Base-by-base conservation (phyloP, 1,140 invertebrate species). In the Caenorhabditis inopinata region DNA sequence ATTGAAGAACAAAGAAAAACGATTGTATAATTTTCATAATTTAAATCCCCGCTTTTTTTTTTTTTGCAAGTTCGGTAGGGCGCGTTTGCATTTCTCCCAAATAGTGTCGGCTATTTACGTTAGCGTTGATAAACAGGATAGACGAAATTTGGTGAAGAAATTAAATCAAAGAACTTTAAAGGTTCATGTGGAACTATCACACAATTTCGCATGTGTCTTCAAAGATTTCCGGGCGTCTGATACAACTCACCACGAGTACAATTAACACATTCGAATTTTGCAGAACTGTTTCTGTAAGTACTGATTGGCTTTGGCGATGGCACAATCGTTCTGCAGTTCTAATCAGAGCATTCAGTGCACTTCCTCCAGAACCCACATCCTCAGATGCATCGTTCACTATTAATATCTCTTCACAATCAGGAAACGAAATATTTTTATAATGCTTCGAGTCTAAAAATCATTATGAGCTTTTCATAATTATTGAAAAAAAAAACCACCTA, bases 341-440 rank as follows among this genome's bases (percentile, higher is more conserved):
- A 38, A 68, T 68, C 32, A 68, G 12, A n/a, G 58, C 58, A 68
- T 68, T 68, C 58, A 68, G 32, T 16, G 58, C 58, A n/a, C 58
- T 68, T 68, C 58, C 58, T 21, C 58, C 29, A 16, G 58, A 68
- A 18, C 58, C 58, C 9, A 68, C 32, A 11, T 68, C 58, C 38
- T 38, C 58, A 21, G 58, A 68, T 29, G 58, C 58, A n/a, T 68
- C 58, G 12, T 68, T 68, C 2, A 68, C 58, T 7, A 68, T 32
- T 18, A 68, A 7, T 29, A 68, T 38, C n/a, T 68, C 58, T 23
- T 42, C 32, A 32, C 32, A 38, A 21, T 42, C n/a, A 16, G 58
- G 58, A n/a, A 68, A 68, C 9, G 11, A 11, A 0, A 68, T 21
- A 42, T 68, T 68, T 68, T 68, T 16, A 42, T 38, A 68, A 12